Base-by-base conservation (phyloP, 2,113 vertebrate genomes). In the Ciconia stormi region DNA sequence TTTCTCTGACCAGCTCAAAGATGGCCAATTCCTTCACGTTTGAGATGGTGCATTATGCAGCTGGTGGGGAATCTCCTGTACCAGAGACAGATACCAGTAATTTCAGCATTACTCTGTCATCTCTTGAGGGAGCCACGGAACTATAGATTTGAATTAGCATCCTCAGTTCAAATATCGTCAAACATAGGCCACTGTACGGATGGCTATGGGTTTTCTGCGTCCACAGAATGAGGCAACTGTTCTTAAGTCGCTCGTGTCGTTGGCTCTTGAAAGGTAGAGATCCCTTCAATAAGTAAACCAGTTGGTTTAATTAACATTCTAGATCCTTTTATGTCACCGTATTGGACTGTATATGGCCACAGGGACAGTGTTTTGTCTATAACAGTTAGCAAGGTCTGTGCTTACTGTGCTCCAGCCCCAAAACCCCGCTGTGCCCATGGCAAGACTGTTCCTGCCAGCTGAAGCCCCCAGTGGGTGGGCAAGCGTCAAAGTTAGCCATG, bases 101-200 rank as follows among this genome's bases (percentile, higher is more conserved):
- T 87, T 95, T 96, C 81, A 85, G 56, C 44, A 88, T 96, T 91
- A 84, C n/a, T 30, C 86, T 82, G 80, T 93, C 91, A 74, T 94
- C 89, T 91, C 83, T 95, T 88, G 86, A 94, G 90, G 92, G 94
- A 97, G 79, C 82, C 82, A 78, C 87, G 95, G 92, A 95, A 78
- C 92, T 92, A 53, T 84, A 71, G 87, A 77, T 95, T 91, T 77
- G 90, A 95, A 96, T 97, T 93, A 92, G 91, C 78, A 89, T 95
- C 97, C 76, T 79, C 76, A 77, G 56, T 58, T 96, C 84, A 97
- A 94, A 80, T 91, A 70, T 56, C 91, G 83, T 90, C 88, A 95
- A 84, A 65, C 66, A 14, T 46, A 62, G 94, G 78, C 94, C 85
- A 85, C 88, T 80, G 65, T 89, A 52, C 73, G 32, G 82, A 46